Evolutionary conservation across 2,113 vertebrate species (phyloP).

Genomic region (Mobula birostris): DNA sequence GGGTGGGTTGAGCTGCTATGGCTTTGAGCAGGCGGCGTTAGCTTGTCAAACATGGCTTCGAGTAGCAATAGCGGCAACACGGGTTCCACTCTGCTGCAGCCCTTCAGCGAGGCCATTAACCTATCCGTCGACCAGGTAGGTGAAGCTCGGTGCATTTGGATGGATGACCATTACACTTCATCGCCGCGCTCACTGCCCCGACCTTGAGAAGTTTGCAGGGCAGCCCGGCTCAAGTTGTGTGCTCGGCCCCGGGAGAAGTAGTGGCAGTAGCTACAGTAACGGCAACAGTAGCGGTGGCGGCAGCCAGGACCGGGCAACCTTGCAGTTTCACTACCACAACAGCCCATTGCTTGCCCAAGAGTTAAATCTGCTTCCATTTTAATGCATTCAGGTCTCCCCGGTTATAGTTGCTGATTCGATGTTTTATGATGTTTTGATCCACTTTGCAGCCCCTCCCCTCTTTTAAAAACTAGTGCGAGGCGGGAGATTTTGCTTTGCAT

Average conservation of each 20-base stretch:
- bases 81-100: slow-evolving; percentile 83
- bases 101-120: slow-evolving; percentile 82
- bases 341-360: too few relatives aligned
- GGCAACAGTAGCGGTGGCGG: too few relatives aligned
- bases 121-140: slow-evolving; percentile 88
- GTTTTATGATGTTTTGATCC: background rate
- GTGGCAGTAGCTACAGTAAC: too few relatives aligned
- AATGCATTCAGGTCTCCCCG: background rate
- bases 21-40: background rate
- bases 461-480: background rate
- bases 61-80: slow-evolving; percentile 74
- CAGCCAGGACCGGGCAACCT: too few relatives aligned
- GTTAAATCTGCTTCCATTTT: background rate
- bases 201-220: background rate
- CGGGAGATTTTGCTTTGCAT: background rate
- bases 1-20: background rate
- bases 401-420: background rate
- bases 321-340: too few relatives aligned
- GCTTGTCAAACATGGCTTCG: slow-evolving; percentile 14
- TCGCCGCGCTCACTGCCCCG: background rate
- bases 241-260: background rate
- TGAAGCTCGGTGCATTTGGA: background rate
- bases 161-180: too few relatives aligned
- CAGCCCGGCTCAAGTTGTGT: background rate
- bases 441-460: background rate